These are phyloP conservation scores for Hippocampus comes DNA, from an alignment of 2,113 vertebrate genomes.

Conservation along the genomic window DNA sequence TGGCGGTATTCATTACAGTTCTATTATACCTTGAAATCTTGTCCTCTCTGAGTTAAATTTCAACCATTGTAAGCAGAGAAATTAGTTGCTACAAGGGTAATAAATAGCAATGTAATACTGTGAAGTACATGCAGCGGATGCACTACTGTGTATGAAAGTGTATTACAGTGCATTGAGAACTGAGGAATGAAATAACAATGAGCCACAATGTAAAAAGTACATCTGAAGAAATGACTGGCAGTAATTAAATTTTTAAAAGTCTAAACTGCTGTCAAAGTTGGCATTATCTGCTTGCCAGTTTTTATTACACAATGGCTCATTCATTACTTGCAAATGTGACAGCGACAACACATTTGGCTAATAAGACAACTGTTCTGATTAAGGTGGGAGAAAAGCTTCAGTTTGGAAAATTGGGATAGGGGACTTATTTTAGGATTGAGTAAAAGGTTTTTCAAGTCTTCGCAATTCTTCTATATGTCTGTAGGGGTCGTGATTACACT, in stretches of 20 bases:
- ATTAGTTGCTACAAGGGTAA: neutral
- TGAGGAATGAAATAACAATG: neutral
- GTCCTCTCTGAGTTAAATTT: slow-evolving; percentile 15
- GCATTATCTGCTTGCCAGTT: neutral
- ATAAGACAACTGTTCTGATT: neutral
- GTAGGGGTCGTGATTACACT: neutral
- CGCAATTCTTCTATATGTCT: too few relatives aligned
- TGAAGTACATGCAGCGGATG: neutral
- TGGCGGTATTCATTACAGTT: neutral
- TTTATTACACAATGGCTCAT: slow-evolving; percentile 1
- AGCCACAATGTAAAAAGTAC: neutral
- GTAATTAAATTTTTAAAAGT: neutral
- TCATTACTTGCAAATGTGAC: neutral
- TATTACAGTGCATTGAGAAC: neutral
- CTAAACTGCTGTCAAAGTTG: neutral
- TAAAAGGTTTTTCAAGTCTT: neutral
- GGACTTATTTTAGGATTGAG: neutral
- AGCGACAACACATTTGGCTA: slow-evolving; percentile 1
- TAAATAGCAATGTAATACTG: slow-evolving; percentile 1
- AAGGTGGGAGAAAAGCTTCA: neutral
- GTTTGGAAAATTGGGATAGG: neutral
- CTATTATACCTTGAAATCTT: slow-evolving; percentile 2
- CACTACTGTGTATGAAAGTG: neutral
- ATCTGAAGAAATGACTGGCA: neutral
- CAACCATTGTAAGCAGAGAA: slow-evolving; percentile 10